Evolutionary conservation across 2,113 vertebrate species (phyloP).

Genomic region (Spheniscus mendiculus): DNA sequence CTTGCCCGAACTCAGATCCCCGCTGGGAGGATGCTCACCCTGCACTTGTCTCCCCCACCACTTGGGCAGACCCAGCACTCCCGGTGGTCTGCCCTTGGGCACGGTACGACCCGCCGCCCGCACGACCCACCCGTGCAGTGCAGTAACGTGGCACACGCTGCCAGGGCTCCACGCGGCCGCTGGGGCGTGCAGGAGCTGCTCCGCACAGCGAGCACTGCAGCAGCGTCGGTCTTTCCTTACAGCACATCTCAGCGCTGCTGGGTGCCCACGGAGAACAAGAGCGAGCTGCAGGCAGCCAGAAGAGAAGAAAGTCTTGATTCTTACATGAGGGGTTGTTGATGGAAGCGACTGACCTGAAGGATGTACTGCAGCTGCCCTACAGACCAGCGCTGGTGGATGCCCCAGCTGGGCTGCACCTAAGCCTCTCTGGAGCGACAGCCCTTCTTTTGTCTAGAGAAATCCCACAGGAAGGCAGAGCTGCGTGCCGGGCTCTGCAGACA

Average conservation of each 20-base stretch:
- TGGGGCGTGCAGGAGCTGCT: background rate
- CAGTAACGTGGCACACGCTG: no score
- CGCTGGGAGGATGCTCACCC: background rate
- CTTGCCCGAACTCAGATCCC: background rate
- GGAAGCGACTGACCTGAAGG: background rate
- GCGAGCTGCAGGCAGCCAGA: background rate
- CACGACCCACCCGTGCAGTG: background rate
- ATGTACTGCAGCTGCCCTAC: background rate
- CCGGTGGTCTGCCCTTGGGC: rapidly evolving
- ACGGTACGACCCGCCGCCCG: background rate
- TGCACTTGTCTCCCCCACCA: rapidly evolving
- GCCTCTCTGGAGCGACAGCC: background rate
- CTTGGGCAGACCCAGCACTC: background rate
- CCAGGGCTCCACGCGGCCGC: no score
- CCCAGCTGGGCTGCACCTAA: background rate
- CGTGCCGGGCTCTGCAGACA: background rate
- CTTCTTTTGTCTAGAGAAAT: no score
- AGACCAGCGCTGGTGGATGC: no score
- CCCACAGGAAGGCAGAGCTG: background rate
- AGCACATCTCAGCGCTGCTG: background rate
- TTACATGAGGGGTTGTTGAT: no score
- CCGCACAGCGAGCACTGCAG: background rate
- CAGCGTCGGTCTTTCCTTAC: background rate
- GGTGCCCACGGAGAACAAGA: background rate
- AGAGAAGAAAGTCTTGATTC: background rate